Evolutionary conservation across 2,113 vertebrate species (phyloP).

Genomic region (Burhinus oedicnemus): DNA sequence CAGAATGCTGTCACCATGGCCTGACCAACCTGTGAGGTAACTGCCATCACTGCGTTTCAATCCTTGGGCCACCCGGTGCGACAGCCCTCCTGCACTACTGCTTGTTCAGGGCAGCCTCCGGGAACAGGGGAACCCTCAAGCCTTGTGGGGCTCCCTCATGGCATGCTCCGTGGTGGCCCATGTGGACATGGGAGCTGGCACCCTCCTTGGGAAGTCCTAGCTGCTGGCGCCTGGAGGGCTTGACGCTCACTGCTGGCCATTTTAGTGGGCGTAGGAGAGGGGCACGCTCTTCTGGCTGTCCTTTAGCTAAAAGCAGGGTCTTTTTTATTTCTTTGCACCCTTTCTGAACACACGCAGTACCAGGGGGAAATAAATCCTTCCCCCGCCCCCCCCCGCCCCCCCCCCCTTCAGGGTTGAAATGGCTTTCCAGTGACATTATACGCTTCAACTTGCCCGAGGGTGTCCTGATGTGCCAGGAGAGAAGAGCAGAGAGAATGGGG

Average conservation of each 20-base stretch:
- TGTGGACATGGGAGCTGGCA: too few species aligned
- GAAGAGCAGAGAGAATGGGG: background rate
- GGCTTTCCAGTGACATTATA: background rate
- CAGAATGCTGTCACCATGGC: background rate
- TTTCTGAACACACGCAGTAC: background rate
- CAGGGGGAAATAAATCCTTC: background rate
- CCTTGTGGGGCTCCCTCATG: background rate
- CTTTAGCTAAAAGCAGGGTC: background rate
- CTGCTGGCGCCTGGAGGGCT: background rate
- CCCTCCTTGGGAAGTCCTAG: too few species aligned
- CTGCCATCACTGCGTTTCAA: fast-evolving
- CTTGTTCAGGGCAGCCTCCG: background rate
- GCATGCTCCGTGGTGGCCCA: fast-evolving
- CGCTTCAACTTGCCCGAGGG: background rate
- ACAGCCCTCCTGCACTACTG: background rate
- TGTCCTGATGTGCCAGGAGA: background rate
- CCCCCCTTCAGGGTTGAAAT: background rate
- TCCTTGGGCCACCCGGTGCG: background rate
- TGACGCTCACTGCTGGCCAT: fast-evolving
- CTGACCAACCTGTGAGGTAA: background rate
- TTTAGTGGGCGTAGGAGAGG: too few species aligned
- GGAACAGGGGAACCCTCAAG: too few species aligned
- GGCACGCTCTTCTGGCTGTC: fast-evolving
- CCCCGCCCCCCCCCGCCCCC: fast-evolving
- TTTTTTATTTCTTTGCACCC: too few species aligned